phyloP scores from a whole-genome alignment of 2,113 vertebrate species.

The Xiphorhynchus elegans region DNA sequence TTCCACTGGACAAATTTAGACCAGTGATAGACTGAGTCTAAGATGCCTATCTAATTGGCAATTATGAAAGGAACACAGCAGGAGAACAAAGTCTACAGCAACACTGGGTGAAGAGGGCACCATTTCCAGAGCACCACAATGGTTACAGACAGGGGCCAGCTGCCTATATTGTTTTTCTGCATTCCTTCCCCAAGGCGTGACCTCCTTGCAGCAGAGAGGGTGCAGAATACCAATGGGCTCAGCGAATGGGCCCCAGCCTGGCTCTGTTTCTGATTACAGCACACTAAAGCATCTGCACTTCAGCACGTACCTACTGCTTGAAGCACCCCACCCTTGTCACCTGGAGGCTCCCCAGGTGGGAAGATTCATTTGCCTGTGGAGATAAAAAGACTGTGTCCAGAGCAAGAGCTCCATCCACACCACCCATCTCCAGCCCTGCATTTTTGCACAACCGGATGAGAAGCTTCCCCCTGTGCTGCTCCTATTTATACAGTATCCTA shows the following conservation, averaged over 20 bases:
- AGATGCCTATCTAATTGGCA: constrained; percentile 19
- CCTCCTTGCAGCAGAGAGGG: neutral
- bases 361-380: neutral
- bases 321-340: neutral
- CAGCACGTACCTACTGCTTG: neutral
- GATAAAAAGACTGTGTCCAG: neutral
- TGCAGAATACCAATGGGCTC: neutral
- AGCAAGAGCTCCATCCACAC: neutral
- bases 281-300: neutral
- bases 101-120: neutral
- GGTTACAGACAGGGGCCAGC: neutral
- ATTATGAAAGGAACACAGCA: neutral
- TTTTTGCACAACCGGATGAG: neutral
- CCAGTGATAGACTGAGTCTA: neutral
- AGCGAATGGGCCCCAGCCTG: neutral
- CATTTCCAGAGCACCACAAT: neutral
- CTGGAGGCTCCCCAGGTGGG: accelerated
- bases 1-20: constrained; percentile 13
- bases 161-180: neutral
- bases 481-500: neutral
- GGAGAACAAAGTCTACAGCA: neutral
- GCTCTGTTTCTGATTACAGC: neutral
- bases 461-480: neutral
- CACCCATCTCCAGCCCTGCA: neutral
- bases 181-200: neutral